These are phyloP conservation scores for Ciconia stormi DNA, from an alignment of 2,113 vertebrate species.

Conservation along the genomic window DNA sequence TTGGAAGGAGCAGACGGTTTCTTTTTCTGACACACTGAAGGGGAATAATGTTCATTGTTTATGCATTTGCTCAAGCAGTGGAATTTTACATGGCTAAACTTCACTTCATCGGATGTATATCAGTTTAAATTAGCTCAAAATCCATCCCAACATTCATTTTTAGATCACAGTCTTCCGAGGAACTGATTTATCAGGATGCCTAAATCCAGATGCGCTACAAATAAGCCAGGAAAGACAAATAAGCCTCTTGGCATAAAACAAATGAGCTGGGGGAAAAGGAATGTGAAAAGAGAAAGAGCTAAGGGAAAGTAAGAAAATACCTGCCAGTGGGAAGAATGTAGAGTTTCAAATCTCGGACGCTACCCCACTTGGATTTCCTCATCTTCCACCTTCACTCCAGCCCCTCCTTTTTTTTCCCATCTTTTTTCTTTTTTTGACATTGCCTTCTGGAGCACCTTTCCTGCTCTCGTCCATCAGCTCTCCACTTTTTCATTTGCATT, in stretches of 20 bases:
- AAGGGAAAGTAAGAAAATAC: not conserved
- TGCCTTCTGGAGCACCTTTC: not conserved
- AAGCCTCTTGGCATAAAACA: conserved; percentile 23
- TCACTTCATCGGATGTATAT: not conserved
- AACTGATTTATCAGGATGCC: conserved; percentile 37
- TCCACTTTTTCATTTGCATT: not conserved
- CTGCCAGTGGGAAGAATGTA: not conserved
- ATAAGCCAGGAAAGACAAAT: conserved; percentile 43
- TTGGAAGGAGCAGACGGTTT: not conserved
- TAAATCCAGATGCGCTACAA: conserved; percentile 41
- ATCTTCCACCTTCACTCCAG: not conserved
- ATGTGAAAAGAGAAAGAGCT: not conserved
- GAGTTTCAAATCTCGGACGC: not conserved
- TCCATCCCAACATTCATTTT: conserved; percentile 9
- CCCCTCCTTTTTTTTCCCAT: not conserved
- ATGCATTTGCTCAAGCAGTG: conserved; percentile 18
- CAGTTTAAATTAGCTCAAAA: conserved; percentile 47
- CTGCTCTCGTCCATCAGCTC: not conserved
- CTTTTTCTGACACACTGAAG: conserved; percentile 39
- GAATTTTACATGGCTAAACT: conserved; percentile 25
- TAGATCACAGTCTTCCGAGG: conserved; percentile 21
- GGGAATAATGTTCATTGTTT: conserved; percentile 23
- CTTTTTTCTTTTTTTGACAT: not conserved
- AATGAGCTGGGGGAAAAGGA: not conserved
- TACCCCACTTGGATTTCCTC: not conserved